phyloP scores from a whole-genome alignment of 2,888 invertebrate genomes.

The Hypercompe scribonia region DNA sequence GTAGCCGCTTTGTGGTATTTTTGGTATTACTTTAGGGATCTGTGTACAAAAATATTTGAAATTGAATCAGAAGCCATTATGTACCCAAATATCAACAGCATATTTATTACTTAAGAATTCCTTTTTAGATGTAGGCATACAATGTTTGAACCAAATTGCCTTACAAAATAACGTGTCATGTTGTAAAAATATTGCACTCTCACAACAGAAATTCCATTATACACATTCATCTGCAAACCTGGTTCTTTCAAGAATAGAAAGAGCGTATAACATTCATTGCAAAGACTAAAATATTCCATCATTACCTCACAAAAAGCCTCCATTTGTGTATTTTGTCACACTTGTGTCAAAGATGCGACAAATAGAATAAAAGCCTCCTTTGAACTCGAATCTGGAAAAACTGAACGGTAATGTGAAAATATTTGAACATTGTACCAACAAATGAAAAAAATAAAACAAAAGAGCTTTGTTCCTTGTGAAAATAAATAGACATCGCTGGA shows the following conservation, averaged over 20 bases:
- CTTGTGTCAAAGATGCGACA: constrained; percentile 44
- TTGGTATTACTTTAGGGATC: no score
- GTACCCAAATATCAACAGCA: no score
- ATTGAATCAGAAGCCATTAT: no score
- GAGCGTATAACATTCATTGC: constrained; percentile 19
- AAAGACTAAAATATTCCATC: constrained; percentile 29
- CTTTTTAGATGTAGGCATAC: no score
- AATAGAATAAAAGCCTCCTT: constrained; percentile 51
- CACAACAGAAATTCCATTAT: constrained; percentile 3
- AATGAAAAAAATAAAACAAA: constrained; percentile 18
- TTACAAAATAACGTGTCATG: not conserved
- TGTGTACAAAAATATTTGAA: no score
- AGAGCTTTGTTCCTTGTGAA: not conserved
- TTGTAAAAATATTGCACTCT: not conserved
- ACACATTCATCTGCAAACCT: constrained; percentile 1
- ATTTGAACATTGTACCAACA: constrained; percentile 27
- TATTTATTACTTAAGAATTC: no score
- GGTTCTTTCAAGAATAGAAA: not conserved
- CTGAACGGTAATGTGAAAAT: constrained; percentile 30
- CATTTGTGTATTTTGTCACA: constrained; percentile 37
- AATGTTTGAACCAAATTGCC: not conserved
- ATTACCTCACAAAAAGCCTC: constrained; percentile 33
- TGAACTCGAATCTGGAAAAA: constrained; percentile 39
- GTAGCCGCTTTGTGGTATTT: no score
- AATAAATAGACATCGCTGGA: not conserved